These are phyloP conservation scores for Lindbergichthys nudifrons DNA, from an alignment of 2,797 vertebrate genomes.

Conservation along the genomic window DNA sequence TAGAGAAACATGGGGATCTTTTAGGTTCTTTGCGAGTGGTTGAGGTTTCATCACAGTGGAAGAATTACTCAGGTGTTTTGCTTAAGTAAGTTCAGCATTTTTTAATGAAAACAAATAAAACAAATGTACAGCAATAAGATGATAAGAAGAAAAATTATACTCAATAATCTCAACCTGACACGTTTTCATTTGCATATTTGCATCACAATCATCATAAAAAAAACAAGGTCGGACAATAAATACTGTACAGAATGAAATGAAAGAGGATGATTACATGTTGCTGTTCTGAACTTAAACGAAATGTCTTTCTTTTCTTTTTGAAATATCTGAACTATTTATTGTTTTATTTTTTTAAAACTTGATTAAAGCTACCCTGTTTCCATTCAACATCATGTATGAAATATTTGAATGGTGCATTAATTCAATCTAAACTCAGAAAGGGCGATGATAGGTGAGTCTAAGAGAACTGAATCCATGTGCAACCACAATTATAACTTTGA, in stretches of 20 bases:
- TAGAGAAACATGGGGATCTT: not conserved
- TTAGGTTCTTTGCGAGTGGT: not conserved
- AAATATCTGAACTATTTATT: not conserved
- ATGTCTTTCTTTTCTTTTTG: not conserved
- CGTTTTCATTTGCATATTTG: constrained; percentile 53
- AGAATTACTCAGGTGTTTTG: not conserved
- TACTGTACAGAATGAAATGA: constrained; percentile 49
- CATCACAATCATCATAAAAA: constrained; percentile 41
- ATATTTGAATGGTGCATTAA: not conserved
- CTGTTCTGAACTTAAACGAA: constrained; percentile 3
- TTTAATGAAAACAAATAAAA: constrained; percentile 64
- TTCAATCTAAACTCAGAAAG: not conserved
- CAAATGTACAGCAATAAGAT: constrained; percentile 50
- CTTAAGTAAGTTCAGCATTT: constrained; percentile 39
- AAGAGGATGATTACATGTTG: not conserved
- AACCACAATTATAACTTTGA: not conserved
- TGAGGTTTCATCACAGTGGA: not conserved
- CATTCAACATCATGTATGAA: not conserved
- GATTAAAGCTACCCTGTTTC: not conserved
- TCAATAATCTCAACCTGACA: constrained; percentile 44
- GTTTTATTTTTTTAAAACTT: not conserved
- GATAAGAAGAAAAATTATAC: constrained; percentile 27
- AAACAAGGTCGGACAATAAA: constrained; percentile 56
- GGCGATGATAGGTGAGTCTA: not conserved
- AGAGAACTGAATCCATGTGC: not conserved